Evolutionary conservation across 2,797 vertebrate species (phyloP), one percentile per base, ranked within the genome.

Genomic region (Siniperca obscura): DNA sequence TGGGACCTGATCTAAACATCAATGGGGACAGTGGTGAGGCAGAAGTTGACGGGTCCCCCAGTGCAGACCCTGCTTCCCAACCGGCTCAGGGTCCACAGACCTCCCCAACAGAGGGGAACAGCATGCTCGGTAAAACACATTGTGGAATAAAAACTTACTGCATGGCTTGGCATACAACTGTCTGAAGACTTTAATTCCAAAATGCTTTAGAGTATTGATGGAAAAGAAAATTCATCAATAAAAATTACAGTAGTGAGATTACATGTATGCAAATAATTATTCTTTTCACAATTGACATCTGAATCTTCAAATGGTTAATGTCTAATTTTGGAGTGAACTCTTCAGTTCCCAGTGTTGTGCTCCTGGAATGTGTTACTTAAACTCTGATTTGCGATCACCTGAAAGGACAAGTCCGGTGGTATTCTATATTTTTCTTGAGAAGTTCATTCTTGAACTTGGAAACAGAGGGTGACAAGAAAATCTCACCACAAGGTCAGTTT

Each of bases 1-100:
- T 97, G 81, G 96, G 96, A 85, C 96, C 95, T 25, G 97, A 97
- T 30, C 59, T 94, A n/a, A 95, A 92, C 84, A 85, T 96, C 88
- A 97, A 97, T 0, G 96, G 97, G 46, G 97, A 97, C 65, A 70
- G 89, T 0, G 90, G 87, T 5, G 95, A 92, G n/a, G 6, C 86
- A 7, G 83, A 90, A 0, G 89, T 59, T 5, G 93, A 91, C 1
- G 81, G 76, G n/a, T 52, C 82, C 1, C 53, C 81, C 14, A 5
- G 66, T 21, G 83, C 69, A 61, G 91, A 94, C 9, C 10, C 82
- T 0, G 67, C 67, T 3, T 36, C 89, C 38, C 82, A 30, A 10
- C 17, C 70, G 2, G 34, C 83, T 50, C 86, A 78, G 70, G 87
- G 87, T 1, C 52, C 89, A 0, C 82, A 89, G 61, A 59, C 68